Evolutionary conservation across 2,113 vertebrate species (phyloP).

Genomic region (Lophura nycthemera): DNA sequence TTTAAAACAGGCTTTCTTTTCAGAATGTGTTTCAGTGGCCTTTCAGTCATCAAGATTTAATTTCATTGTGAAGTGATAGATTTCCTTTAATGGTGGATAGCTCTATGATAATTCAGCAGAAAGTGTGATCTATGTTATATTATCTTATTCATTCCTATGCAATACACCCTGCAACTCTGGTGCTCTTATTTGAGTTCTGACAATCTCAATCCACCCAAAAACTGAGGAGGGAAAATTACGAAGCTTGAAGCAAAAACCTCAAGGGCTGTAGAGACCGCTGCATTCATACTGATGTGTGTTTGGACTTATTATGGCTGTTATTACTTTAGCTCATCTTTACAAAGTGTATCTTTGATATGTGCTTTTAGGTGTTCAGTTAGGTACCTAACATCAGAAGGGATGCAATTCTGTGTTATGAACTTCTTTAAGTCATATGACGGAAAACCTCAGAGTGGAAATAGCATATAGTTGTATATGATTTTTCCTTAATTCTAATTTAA

Average conservation of each 20-base stretch:
- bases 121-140: neutral
- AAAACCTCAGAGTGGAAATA: neutral
- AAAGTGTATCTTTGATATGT: neutral
- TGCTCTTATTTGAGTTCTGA: neutral
- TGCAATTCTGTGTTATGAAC: fast-evolving
- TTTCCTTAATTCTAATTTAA: neutral
- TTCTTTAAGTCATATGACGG: neutral
- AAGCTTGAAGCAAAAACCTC: neutral
- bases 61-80: neutral
- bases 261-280: neutral
- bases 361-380: neutral
- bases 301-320: neutral
- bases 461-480: neutral
- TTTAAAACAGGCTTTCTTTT: neutral
- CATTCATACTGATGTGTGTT: neutral
- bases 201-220: neutral
- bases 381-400: neutral
- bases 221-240: neutral
- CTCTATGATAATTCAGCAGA: neutral
- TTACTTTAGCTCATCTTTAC: neutral
- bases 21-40: neutral
- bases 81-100: neutral
- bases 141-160: neutral
- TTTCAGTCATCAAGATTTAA: neutral
- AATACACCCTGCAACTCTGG: fast-evolving